Evolutionary conservation across 1,140 invertebrate genomes (phyloP).

Genomic region (Sarcophaga bullata): DNA sequence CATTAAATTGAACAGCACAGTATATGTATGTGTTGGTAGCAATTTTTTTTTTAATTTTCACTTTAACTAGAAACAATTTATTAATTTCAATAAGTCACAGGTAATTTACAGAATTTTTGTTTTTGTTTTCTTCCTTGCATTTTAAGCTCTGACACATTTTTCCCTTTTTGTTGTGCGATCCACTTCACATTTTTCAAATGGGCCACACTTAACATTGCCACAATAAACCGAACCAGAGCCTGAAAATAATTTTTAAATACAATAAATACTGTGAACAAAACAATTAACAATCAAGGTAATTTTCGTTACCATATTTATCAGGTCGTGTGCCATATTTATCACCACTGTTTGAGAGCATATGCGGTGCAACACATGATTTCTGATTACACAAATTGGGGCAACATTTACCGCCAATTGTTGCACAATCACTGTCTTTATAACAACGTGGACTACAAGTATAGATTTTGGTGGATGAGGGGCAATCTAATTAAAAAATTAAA

Average conservation of each 20-base stretch:
- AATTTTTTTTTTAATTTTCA: too few species aligned
- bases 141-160: constrained; percentile 70
- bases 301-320: constrained; percentile 40
- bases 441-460: constrained; percentile 72
- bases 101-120: too few species aligned
- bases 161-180: constrained; percentile 71
- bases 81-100: too few species aligned
- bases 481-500: neutral
- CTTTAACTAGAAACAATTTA: too few species aligned
- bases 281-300: neutral
- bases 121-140: too few species aligned
- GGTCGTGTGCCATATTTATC: neutral
- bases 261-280: neutral
- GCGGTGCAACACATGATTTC: constrained; percentile 69
- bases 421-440: constrained; percentile 71
- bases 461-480: constrained; percentile 66
- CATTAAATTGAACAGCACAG: too few species aligned
- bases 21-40: too few species aligned
- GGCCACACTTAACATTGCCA: constrained; percentile 71
- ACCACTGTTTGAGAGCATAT: constrained; percentile 50
- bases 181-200: constrained; percentile 72
- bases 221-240: constrained; percentile 70
- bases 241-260: neutral
- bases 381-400: constrained; percentile 73
- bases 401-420: constrained; percentile 69